Evolutionary conservation across 1,140 invertebrate genomes (phyloP), one percentile per base, ranked within the genome.

Genomic region (Hyphantria cunea): DNA sequence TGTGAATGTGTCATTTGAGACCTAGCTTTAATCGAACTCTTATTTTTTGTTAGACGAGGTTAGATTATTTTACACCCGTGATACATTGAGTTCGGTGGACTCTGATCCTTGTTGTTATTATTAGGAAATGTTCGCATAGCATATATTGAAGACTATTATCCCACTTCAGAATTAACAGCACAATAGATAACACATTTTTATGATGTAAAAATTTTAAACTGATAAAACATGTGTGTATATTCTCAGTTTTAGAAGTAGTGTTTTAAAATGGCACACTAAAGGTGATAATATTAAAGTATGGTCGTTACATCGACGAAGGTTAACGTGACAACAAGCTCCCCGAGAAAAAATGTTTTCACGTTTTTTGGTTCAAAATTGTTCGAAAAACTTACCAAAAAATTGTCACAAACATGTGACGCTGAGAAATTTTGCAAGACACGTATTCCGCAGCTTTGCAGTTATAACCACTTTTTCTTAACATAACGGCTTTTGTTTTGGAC

Each of bases 321-420:
- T 9, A 13, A 59, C 33, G 45, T 49, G 33, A 33, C 17, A 31
- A 49, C 34, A 2, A 37, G 8, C 8, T 47, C 17, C 17, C 1
- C 17, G 34, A 14, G 34, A 49, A 56, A 48, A 49, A 59, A 49
- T 13, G 34, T 17, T 17, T 47, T 45, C 34, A 4, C 17, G 14
- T 39, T 58, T 44, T 44, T 58, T 58, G 48, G 15, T 33, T 6
- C 33, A 14, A 42, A 33, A 49, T n/a, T 58, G 55, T 58, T 48
- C 13, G 37, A 42, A 15, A 49, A 49, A 58, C 55, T 58, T 31
- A 12, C 15, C 12, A 58, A 49, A 58, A 58, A 58, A 1, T n/a
- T 33, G 55, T 58, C 55, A 58, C 44, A 58, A 58, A 58, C 55
- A 58, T 39, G 13, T 58, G 55, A 37, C 55, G 45, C 55, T 39